phyloP scores from a whole-genome alignment of 2,113 vertebrate species.

The Pongo abelii region DNA sequence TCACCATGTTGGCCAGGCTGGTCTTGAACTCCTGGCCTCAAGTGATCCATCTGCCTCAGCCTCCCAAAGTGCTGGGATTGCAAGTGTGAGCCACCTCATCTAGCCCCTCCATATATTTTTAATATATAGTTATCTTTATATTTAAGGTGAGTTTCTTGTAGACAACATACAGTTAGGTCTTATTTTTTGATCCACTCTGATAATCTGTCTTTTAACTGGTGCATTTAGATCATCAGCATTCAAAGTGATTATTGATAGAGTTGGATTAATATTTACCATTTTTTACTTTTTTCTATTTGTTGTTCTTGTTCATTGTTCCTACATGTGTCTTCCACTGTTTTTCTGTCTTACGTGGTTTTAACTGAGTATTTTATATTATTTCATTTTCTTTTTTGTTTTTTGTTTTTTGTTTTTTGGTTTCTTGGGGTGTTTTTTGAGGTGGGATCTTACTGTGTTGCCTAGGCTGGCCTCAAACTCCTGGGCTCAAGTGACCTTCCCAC shows the following conservation, averaged over 20 bases:
- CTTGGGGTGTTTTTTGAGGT: background rate
- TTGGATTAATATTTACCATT: background rate
- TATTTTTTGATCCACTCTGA: background rate
- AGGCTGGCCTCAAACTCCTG: background rate
- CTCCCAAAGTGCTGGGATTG: too few relatives aligned
- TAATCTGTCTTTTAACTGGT: background rate
- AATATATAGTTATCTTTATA: background rate
- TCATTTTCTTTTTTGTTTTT: background rate
- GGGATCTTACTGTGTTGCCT: background rate
- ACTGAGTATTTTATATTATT: background rate
- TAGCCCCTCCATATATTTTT: background rate
- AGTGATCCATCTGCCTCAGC: too few relatives aligned
- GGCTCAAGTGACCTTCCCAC: background rate
- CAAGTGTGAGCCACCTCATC: too few relatives aligned
- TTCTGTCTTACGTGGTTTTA: background rate
- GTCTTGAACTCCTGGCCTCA: too few relatives aligned
- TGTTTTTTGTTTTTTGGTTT: too few relatives aligned
- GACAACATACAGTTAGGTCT: background rate
- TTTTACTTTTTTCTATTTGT: background rate
- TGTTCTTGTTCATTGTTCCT: background rate
- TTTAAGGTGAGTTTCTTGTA: background rate
- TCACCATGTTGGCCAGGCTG: too few relatives aligned
- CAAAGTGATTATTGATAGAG: background rate
- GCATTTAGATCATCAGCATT: background rate
- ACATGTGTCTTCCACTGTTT: background rate